Conservation (phyloP, 2,888 invertebrate genomes). For the Carcina quercana region DNA sequence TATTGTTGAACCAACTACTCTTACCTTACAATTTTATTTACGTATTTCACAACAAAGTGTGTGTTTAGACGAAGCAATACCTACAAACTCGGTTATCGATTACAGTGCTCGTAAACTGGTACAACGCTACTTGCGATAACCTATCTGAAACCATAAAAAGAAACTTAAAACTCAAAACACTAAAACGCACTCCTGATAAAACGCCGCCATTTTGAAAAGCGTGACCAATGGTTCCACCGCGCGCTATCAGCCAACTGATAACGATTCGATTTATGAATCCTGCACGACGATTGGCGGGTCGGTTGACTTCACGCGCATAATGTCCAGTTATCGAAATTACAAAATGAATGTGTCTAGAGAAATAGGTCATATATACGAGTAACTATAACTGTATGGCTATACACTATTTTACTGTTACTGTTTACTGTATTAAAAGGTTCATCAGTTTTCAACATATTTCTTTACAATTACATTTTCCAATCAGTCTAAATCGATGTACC, state of each 20-base stretch:
- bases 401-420: not conserved
- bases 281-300: constrained; percentile 49
- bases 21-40: no score
- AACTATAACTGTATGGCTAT: no score
- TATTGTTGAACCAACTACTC: no score
- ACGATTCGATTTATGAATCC: constrained; percentile 60
- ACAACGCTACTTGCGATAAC: constrained; percentile 28
- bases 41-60: no score
- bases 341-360: constrained; percentile 46
- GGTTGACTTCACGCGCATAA: constrained; percentile 24
- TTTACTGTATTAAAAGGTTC: no score
- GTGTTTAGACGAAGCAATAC: no score
- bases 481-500: no score
- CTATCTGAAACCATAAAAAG: constrained; percentile 45
- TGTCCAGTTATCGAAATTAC: constrained; percentile 44
- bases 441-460: no score
- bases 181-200: constrained; percentile 52
- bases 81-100: no score
- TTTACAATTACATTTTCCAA: no score
- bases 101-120: no score
- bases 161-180: constrained; percentile 39
- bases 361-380: constrained; percentile 35
- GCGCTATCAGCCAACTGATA: constrained; percentile 59
- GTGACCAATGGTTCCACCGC: constrained; percentile 54
- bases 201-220: constrained; percentile 57